Evolutionary conservation across 2,888 invertebrate genomes (phyloP).

Genomic region (Venusia cambrica): DNA sequence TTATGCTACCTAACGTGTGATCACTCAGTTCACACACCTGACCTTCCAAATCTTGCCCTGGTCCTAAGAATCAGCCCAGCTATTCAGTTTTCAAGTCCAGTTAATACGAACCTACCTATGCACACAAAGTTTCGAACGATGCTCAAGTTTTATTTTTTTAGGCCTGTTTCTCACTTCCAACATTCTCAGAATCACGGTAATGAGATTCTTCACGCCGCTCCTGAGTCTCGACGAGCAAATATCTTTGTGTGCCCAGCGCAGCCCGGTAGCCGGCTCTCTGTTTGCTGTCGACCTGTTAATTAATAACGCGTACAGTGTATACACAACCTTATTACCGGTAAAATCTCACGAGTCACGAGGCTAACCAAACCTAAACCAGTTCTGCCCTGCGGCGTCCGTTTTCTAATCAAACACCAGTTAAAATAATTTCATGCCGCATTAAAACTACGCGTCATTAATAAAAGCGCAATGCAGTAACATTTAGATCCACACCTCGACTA

Average conservation of each 20-base stretch:
- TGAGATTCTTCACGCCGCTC: slow-evolving; percentile 74
- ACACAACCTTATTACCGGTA: slow-evolving; percentile 80
- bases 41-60: no score
- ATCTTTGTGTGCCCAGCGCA: slow-evolving; percentile 71
- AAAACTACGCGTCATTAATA: slow-evolving; percentile 52
- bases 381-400: slow-evolving; percentile 54
- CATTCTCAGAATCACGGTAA: slow-evolving; percentile 73
- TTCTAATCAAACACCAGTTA: slow-evolving; percentile 59
- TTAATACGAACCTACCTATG: slow-evolving; percentile 7
- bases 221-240: slow-evolving; percentile 66
- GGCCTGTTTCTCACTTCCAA: slow-evolving; percentile 74
- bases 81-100: neutral
- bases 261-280: slow-evolving; percentile 72
- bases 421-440: slow-evolving; percentile 28
- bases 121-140: slow-evolving; percentile 9
- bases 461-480: slow-evolving; percentile 60
- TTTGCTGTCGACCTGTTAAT: slow-evolving; percentile 81
- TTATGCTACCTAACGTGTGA: no score
- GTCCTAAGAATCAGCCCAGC: neutral
- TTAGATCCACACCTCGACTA: slow-evolving; percentile 70
- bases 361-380: slow-evolving; percentile 60
- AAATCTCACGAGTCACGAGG: slow-evolving; percentile 80
- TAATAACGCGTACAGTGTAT: slow-evolving; percentile 76
- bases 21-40: no score
- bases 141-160: slow-evolving; percentile 61